Percentiles rank a stretch among this genome's conserved stretches.
phyloP scores from a whole-genome alignment of 2,888 invertebrate genomes.

The Aphodius granarius region DNA sequence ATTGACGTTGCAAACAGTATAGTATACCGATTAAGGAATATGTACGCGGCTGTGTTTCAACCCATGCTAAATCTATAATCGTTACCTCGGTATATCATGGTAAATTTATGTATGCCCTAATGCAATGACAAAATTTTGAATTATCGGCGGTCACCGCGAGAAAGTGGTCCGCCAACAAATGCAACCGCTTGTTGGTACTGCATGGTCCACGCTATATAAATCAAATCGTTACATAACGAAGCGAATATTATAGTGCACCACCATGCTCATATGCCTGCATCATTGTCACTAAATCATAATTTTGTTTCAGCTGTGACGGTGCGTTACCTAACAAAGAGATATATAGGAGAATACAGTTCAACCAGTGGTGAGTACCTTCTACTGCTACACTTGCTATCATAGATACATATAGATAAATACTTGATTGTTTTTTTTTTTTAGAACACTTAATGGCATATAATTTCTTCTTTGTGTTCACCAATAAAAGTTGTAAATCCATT shows the following conservation, averaged over 20 bases:
- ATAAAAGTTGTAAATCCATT: too few species aligned
- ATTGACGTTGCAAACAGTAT: neutral
- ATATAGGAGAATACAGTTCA: constrained; percentile 81
- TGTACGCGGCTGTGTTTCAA: neutral
- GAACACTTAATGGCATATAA: too few species aligned
- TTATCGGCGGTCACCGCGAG: neutral
- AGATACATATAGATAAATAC: too few species aligned
- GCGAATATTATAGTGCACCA: neutral
- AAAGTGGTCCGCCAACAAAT: neutral
- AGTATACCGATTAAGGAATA: neutral
- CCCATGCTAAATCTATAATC: neutral
- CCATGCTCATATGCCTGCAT: constrained; percentile 5
- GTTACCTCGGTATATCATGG: neutral
- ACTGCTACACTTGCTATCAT: neutral
- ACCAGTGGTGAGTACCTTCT: constrained; percentile 67
- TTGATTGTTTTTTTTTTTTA: too few species aligned
- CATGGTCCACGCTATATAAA: neutral
- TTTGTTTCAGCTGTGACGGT: constrained; percentile 75
- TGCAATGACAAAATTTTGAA: neutral
- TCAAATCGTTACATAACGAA: neutral
- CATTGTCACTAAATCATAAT: constrained; percentile 29
- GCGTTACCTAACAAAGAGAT: constrained; percentile 76
- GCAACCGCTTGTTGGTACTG: neutral
- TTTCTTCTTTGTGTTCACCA: too few species aligned
- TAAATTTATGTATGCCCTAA: neutral